phyloP scores from a whole-genome alignment of 2,113 vertebrate genomes.

The Daboia siamensis region DNA sequence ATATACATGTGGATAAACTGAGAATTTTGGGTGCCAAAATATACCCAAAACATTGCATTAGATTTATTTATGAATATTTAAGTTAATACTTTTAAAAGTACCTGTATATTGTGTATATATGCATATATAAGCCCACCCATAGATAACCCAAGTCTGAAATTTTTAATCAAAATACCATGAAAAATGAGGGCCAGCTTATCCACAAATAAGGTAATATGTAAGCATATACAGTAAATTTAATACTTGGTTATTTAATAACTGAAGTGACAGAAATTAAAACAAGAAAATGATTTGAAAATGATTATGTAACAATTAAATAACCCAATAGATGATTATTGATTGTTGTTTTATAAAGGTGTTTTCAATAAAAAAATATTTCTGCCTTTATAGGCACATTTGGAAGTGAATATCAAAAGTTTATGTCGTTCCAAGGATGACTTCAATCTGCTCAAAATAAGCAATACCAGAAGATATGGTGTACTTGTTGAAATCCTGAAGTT shows the following conservation, averaged over 20 bases:
- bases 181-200: neutral
- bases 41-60: neutral
- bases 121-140: neutral
- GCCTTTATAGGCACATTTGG: slow-evolving; percentile 78
- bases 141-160: neutral
- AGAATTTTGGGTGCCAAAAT: neutral
- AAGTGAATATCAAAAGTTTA: slow-evolving; percentile 68
- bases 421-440: slow-evolving; percentile 67
- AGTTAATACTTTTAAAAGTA: neutral
- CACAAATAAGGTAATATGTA: neutral
- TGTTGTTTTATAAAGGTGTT: neutral
- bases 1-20: neutral
- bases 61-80: neutral
- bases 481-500: slow-evolving; percentile 77
- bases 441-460: slow-evolving; percentile 80
- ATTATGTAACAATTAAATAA: neutral
- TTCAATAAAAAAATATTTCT: neutral
- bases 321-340: neutral
- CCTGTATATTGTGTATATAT: neutral
- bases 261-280: neutral
- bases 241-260: neutral
- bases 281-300: neutral
- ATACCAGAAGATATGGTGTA: slow-evolving; percentile 75
- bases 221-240: neutral
- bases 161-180: neutral